Conservation (phyloP, 2,797 vertebrate genomes). For the Ceryle rudis region DNA sequence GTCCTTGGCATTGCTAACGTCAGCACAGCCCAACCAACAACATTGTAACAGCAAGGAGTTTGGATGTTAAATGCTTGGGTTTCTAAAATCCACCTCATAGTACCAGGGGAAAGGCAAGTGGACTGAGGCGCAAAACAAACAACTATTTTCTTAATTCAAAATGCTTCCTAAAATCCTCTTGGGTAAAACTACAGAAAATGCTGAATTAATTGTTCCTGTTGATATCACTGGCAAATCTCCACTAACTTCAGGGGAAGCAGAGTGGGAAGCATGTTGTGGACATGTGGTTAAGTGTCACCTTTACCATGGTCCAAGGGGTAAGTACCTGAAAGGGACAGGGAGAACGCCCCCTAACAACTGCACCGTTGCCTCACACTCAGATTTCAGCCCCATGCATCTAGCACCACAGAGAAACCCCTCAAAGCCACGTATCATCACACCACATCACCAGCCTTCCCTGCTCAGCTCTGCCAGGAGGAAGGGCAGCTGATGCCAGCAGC, state of each 20-base stretch:
- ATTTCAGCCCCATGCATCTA: not conserved
- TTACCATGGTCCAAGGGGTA: not conserved
- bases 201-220: not conserved
- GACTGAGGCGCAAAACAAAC: not conserved
- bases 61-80: not conserved
- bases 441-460: not conserved
- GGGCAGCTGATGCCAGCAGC: not conserved
- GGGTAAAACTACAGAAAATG: not conserved
- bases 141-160: not conserved
- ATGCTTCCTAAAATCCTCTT: not conserved
- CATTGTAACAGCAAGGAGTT: not conserved
- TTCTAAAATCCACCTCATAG: not conserved
- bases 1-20: not conserved
- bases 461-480: not conserved
- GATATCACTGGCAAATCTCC: not conserved
- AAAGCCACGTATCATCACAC: too few relatives aligned
- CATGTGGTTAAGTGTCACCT: not conserved
- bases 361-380: not conserved
- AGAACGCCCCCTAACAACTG: accelerated
- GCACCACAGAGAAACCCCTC: not conserved
- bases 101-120: not conserved
- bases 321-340: not conserved
- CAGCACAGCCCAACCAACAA: not conserved
- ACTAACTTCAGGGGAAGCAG: not conserved
- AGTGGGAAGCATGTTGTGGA: not conserved